phyloP scores from a whole-genome alignment of 92 coral and sea anemone genomes.

The Phenganax marumi region DNA sequence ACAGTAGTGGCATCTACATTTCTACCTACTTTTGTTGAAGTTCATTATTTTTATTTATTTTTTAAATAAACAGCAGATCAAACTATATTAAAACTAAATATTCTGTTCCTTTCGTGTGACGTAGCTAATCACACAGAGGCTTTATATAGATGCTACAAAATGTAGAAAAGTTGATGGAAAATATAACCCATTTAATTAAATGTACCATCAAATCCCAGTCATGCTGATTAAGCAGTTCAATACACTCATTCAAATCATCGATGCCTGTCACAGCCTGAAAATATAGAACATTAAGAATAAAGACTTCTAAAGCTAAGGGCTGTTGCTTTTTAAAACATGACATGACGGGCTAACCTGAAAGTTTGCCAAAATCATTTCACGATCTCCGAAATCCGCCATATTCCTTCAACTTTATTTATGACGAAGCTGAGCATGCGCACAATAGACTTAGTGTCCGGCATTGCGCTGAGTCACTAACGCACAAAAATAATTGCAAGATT shows the following conservation, averaged over 20 bases:
- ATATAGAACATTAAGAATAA: not conserved
- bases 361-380: conserved; percentile 98
- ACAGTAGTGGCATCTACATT: too few relatives aligned
- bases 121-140: not conserved
- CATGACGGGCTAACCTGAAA: conserved; percentile 72
- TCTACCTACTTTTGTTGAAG: too few relatives aligned
- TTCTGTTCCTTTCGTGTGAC: not conserved
- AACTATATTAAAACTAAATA: too few relatives aligned
- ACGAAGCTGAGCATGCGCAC: conserved; percentile 40
- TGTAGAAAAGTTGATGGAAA: not conserved
- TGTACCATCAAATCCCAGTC: conserved; percentile 97
- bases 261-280: conserved; percentile 92
- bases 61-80: too few relatives aligned
- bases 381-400: conserved; percentile 97
- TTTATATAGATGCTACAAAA: conserved; percentile 2
- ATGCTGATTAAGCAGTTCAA: conserved; percentile 82
- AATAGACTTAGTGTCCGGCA: not conserved
- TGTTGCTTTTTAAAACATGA: not conserved
- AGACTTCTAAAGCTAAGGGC: not conserved
- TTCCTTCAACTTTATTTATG: conserved; percentile 47
- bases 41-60: too few relatives aligned
- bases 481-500: too few relatives aligned
- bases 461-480: too few relatives aligned
- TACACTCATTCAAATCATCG: conserved; percentile 94
- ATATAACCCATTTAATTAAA: conserved; percentile 7